These are phyloP conservation scores for Hydrozoanthus gracilis DNA, from an alignment of 92 coral and sea anemone genomes.

Conservation along the genomic window DNA sequence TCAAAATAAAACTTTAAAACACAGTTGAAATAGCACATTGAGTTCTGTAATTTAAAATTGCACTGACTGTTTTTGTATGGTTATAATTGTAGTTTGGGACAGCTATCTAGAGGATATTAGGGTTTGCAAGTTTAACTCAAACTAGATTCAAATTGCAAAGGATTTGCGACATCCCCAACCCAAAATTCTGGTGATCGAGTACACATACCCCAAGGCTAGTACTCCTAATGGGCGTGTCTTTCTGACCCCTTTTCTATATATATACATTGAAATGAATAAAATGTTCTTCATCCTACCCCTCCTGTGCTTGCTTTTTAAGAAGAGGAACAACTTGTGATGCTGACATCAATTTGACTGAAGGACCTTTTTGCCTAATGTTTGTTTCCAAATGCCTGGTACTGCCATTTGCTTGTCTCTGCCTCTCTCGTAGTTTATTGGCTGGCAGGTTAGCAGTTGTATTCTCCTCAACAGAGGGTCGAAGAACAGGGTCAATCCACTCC, in stretches of 20 bases:
- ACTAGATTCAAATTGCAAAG: too few species aligned
- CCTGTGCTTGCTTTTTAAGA: constrained; percentile 61
- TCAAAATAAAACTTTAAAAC: too few species aligned
- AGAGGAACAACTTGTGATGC: constrained; percentile 84
- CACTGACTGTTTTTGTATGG: too few species aligned
- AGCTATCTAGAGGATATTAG: too few species aligned
- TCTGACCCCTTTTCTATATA: not conserved
- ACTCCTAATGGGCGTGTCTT: too few species aligned
- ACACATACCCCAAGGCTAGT: too few species aligned
- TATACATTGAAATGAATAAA: not conserved
- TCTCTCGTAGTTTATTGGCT: constrained; percentile 70
- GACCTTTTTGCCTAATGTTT: constrained; percentile 36
- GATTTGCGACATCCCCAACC: too few species aligned
- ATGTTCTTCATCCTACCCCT: constrained; percentile 37
- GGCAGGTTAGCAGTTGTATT: constrained; percentile 58
- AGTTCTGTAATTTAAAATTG: too few species aligned
- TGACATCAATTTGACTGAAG: constrained; percentile 54
- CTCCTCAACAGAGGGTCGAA: constrained; percentile 68
- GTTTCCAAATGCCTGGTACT: constrained; percentile 26
- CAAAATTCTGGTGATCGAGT: too few species aligned
- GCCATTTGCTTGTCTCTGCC: constrained; percentile 60
- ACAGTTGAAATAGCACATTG: too few species aligned
- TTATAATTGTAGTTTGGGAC: too few species aligned
- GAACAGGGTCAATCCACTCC: constrained; percentile 86
- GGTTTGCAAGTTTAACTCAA: too few species aligned